Evolutionary conservation across 2,888 invertebrate species (phyloP).

Genomic region (Lepetodrilus schrolli): DNA sequence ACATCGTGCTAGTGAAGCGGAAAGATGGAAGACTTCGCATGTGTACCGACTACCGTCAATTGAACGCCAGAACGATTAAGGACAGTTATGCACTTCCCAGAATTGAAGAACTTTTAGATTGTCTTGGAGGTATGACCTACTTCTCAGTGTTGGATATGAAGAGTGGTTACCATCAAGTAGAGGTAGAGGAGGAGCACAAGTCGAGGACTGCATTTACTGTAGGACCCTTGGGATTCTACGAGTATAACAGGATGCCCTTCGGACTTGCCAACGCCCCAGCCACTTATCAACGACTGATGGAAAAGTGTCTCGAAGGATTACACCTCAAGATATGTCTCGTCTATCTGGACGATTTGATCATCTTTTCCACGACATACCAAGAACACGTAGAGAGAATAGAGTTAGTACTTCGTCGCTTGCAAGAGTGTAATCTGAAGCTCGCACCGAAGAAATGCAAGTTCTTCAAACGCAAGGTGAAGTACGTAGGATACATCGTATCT

Average conservation of each 20-base stretch:
- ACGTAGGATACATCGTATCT: conserved; percentile 38
- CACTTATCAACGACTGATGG: conserved; percentile 42
- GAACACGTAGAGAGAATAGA: conserved; percentile 37
- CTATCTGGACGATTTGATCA: conserved; percentile 47
- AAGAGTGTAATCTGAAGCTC: conserved; percentile 35
- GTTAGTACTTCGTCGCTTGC: no score
- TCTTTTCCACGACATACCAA: conserved; percentile 36
- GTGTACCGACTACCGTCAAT: conserved; percentile 41
- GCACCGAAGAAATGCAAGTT: conserved; percentile 35
- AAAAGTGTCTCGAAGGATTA: conserved; percentile 35
- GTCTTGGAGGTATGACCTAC: conserved; percentile 33
- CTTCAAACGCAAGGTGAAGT: conserved; percentile 34
- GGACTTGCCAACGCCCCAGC: conserved; percentile 39
- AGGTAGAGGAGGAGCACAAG: conserved; percentile 40
- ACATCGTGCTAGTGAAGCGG: conserved; percentile 40
- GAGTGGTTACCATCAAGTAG: conserved; percentile 39
- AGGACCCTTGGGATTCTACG: conserved; percentile 41
- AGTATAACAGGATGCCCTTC: conserved; percentile 41
- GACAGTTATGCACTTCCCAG: conserved; percentile 43
- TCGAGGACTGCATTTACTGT: conserved; percentile 42
- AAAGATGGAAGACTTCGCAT: conserved; percentile 40
- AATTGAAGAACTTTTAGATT: conserved; percentile 44
- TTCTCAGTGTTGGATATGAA: conserved; percentile 38
- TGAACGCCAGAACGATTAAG: conserved; percentile 42
- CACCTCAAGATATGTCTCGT: conserved; percentile 39